These are phyloP conservation scores for Austrolebias charrua DNA, from an alignment of 2,797 vertebrate species.

Conservation along the genomic window DNA sequence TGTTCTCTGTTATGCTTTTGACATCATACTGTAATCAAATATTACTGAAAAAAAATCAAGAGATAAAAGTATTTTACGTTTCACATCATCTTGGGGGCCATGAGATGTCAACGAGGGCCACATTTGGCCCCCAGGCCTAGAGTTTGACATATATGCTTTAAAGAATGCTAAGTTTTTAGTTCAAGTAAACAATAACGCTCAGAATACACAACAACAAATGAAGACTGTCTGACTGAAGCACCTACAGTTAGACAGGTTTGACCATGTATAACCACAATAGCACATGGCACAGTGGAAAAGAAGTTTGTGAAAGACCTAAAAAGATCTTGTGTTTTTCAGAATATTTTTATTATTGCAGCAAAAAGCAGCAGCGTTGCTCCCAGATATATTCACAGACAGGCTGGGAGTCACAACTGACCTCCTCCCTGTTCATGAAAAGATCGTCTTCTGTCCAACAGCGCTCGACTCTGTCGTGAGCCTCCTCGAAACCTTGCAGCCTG, in stretches of 20 bases:
- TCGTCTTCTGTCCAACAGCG: neutral
- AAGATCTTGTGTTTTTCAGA: conserved; percentile 13
- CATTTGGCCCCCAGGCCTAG: too few relatives aligned
- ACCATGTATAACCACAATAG: conserved; percentile 46
- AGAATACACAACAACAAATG: conserved; percentile 17
- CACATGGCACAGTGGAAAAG: conserved; percentile 2
- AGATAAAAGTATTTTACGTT: too few relatives aligned
- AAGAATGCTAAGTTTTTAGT: too few relatives aligned
- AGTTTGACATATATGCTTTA: too few relatives aligned
- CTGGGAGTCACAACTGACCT: conserved; percentile 41
- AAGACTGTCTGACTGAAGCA: conserved; percentile 38
- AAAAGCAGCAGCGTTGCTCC: conserved; percentile 33
- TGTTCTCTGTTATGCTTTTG: too few relatives aligned
- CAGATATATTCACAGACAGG: conserved; percentile 25
- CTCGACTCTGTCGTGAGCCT: conserved; percentile 2
- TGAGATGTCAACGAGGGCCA: too few relatives aligned
- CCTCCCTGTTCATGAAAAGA: conserved; percentile 13
- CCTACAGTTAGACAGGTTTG: conserved; percentile 35
- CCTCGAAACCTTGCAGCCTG: neutral
- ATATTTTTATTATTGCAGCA: conserved; percentile 13
- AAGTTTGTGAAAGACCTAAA: conserved; percentile 13
- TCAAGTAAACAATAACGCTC: too few relatives aligned
- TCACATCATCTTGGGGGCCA: too few relatives aligned
- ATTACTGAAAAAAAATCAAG: too few relatives aligned
- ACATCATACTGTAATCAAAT: too few relatives aligned